Percentiles rank a stretch among this genome's conserved stretches.
Conservation (phyloP, 2,113 vertebrate genomes). For the Elachura formosa region DNA sequence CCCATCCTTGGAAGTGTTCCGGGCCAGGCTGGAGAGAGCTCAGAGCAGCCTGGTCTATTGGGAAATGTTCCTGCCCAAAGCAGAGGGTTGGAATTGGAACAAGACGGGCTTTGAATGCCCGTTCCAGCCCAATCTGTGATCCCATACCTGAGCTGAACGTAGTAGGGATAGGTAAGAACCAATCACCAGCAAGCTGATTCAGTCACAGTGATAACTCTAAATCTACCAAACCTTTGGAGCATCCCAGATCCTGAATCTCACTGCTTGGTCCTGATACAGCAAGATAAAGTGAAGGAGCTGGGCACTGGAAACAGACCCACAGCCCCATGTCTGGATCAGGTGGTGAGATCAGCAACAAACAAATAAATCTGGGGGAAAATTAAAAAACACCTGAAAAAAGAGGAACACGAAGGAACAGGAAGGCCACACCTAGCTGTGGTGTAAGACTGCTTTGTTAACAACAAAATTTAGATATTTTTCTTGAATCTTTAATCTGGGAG, state of each 20-base stretch:
- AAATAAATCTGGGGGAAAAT: no score
- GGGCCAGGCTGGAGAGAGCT: neutral
- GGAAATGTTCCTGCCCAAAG: neutral
- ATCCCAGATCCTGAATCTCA: neutral
- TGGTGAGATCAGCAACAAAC: neutral
- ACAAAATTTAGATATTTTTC: neutral
- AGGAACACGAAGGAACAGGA: neutral
- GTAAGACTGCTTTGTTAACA: neutral
- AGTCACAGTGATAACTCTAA: neutral
- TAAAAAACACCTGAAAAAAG: neutral
- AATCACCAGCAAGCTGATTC: neutral
- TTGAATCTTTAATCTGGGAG: neutral
- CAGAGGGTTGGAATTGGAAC: neutral
- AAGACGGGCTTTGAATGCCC: neutral
- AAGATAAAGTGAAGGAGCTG: accelerated
- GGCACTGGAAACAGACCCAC: neutral
- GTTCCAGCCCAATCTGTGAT: neutral
- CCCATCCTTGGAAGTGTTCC: neutral
- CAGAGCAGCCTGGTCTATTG: neutral
- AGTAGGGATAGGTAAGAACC: neutral
- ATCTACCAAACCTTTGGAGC: neutral
- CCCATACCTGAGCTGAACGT: accelerated
- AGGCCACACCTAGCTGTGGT: neutral
- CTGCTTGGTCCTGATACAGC: accelerated
- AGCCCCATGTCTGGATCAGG: neutral